Conservation (phyloP, 1,140 invertebrate species). For the Heliconius hewitsoni region DNA sequence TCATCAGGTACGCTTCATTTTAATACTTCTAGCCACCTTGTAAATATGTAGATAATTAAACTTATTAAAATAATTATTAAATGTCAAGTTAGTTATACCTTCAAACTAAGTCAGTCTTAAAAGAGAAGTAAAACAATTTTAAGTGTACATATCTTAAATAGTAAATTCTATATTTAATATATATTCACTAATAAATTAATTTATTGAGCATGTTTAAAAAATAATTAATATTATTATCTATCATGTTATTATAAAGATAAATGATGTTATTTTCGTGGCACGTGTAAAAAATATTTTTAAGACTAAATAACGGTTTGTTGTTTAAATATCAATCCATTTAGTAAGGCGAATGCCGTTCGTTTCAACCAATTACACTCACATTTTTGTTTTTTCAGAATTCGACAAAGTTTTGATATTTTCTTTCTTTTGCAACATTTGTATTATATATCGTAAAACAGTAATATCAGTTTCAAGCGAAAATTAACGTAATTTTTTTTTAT, state of each 20-base stretch:
- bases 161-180: slow-evolving; percentile 1
- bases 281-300: background rate
- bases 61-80: slow-evolving; percentile 7
- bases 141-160: background rate
- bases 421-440: too few relatives aligned
- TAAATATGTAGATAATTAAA: slow-evolving; percentile 7
- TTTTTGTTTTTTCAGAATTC: too few relatives aligned
- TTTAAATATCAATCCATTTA: background rate
- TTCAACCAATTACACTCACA: too few relatives aligned
- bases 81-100: background rate
- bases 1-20: background rate
- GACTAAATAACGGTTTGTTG: background rate
- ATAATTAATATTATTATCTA: background rate
- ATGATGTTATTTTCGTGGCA: background rate
- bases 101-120: slow-evolving; percentile 10
- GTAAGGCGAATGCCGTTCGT: too few relatives aligned
- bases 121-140: slow-evolving; percentile 6
- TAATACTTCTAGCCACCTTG: slow-evolving; percentile 1
- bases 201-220: slow-evolving; percentile 11
- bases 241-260: background rate
- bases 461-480: background rate
- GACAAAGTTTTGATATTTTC: too few relatives aligned
- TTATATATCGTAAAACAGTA: too few relatives aligned
- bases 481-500: background rate
- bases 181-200: background rate